Evolutionary conservation across 2,888 invertebrate species (phyloP).

Genomic region (Plagodis pulveraria): DNA sequence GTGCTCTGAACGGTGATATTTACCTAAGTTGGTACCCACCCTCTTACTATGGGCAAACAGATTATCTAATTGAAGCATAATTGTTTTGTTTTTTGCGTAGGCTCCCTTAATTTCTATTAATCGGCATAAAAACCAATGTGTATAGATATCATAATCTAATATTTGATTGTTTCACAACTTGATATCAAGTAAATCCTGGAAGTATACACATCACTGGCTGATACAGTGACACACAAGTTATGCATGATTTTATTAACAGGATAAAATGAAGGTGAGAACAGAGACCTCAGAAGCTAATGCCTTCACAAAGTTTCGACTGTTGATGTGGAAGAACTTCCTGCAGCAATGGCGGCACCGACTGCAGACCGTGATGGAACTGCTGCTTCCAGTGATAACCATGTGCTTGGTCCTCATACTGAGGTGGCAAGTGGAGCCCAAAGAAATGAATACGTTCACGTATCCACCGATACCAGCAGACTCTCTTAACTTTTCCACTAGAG

Average conservation of each 20-base stretch:
- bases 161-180: too few relatives aligned
- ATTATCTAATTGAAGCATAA: too few relatives aligned
- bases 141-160: too few relatives aligned
- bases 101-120: too few relatives aligned
- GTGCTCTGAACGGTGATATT: too few relatives aligned
- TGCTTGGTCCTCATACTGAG: slow-evolving; percentile 89
- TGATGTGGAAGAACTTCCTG: slow-evolving; percentile 94
- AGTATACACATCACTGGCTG: too few relatives aligned
- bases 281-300: slow-evolving; percentile 52
- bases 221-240: too few relatives aligned
- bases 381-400: slow-evolving; percentile 88
- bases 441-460: slow-evolving; percentile 48
- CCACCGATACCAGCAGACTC: slow-evolving; percentile 59
- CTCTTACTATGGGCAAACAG: too few relatives aligned
- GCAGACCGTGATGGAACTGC: slow-evolving; percentile 88
- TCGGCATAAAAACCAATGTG: too few relatives aligned
- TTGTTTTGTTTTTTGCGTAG: too few relatives aligned
- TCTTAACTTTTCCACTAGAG: slow-evolving; percentile 43
- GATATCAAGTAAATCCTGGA: too few relatives aligned
- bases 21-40: too few relatives aligned
- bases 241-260: slow-evolving; percentile 10
- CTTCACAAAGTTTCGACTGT: slow-evolving; percentile 86
- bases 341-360: slow-evolving; percentile 90
- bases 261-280: slow-evolving; percentile 38
- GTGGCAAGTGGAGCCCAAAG: slow-evolving; percentile 86